Base-by-base conservation (phyloP, 2,888 invertebrate species). In the Flabesymbios commensalis region DNA sequence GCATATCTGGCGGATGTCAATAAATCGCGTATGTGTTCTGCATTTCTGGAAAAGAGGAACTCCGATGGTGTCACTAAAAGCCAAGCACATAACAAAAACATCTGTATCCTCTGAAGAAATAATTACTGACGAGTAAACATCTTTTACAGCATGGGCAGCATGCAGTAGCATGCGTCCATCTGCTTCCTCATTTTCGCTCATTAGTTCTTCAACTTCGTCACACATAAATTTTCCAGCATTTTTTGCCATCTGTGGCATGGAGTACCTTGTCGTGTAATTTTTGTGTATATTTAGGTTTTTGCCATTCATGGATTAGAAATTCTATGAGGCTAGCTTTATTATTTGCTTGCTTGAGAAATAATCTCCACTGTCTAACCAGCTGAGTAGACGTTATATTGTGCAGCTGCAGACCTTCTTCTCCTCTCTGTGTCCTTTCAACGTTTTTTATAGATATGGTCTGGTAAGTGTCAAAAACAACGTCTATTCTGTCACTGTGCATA, bases 401-500 rank as follows among this genome's bases (percentile, higher is more conserved):
- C 29, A 49, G 31, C 7, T 31, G 49, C 7, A 49, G 10, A 14
- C 28, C 49, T 14, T 26, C 22, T 7, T 31, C 49, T 7, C 49
- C 31, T 31, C 31, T 10, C 31, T 29, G 7, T 7, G 31, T 7
- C 31, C 61, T 52, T 43, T 67, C 61, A 26, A 58, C 48, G n/a
- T 55, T 48, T 55, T 67, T 67, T 42, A 67, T 68, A 22, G 61
- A 64, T 59, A 47, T 43, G 10, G 61, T 57, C 48, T 26, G 45
- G 51, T 69, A 69, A 1, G 41, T 43, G 43, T 69, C 63, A 53
- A 69, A 69, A 22, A 69, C 62, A 19, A 67, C 53, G 59, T 64
- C 68, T 51, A 65, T 42, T 19, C 49, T 31, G 14, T 57, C 19
- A 55, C 62, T 59, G 19, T 24, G 5, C 14, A n/a, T n/a, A 14